Evolutionary conservation across 1,140 invertebrate species (phyloP).

Genomic region (Anthonomus grandis): DNA sequence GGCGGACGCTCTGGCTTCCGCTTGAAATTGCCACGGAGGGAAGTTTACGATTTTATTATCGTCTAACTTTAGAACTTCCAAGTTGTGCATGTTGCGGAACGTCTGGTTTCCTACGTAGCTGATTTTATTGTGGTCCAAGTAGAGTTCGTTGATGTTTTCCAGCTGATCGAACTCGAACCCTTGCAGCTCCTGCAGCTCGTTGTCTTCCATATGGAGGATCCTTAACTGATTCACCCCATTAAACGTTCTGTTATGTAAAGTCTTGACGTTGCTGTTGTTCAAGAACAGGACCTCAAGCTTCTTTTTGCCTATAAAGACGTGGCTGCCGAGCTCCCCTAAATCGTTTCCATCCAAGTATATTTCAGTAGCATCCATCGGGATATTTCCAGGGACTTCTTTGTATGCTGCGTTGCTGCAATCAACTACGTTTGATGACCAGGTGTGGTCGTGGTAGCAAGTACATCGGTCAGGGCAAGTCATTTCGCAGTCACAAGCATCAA

Average conservation of each 20-base stretch:
- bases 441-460: constrained; percentile 84
- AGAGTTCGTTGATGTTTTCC: constrained; percentile 73
- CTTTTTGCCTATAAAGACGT: constrained; percentile 84
- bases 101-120: constrained; percentile 71
- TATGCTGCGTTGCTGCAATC: constrained; percentile 77
- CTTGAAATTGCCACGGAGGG: constrained; percentile 65
- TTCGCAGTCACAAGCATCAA: constrained; percentile 86
- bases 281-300: constrained; percentile 78
- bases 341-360: constrained; percentile 85
- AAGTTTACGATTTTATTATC: constrained; percentile 76
- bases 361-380: constrained; percentile 88
- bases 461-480: constrained; percentile 87
- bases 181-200: constrained; percentile 67
- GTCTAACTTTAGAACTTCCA: constrained; percentile 75
- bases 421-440: constrained; percentile 89
- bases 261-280: constrained; percentile 75
- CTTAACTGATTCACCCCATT: constrained; percentile 71
- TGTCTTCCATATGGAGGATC: constrained; percentile 80
- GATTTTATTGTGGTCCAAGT: constrained; percentile 77
- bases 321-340: constrained; percentile 73
- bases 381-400: constrained; percentile 67
- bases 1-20: constrained; percentile 53
- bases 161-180: constrained; percentile 74
- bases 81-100: constrained; percentile 66
- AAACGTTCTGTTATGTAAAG: constrained; percentile 81